phyloP scores from a whole-genome alignment of 2,113 vertebrate genomes.

The Phainopepla nitens region DNA sequence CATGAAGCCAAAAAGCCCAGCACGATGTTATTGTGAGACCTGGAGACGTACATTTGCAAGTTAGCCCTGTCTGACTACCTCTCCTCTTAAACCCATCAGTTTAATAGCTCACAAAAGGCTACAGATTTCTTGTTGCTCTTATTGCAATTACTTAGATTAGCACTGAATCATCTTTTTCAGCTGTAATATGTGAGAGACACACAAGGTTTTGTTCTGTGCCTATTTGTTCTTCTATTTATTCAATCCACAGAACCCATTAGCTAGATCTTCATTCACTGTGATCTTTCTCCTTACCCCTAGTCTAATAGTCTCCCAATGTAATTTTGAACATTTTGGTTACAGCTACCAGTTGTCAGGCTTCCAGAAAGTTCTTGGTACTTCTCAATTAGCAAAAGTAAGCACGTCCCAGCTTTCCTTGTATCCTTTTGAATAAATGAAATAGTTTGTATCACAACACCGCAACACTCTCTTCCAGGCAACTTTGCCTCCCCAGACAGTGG shows the following conservation, averaged over 20 bases:
- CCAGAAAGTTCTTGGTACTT: neutral
- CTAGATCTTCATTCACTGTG: neutral
- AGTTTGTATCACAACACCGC: neutral
- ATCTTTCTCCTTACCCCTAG: neutral
- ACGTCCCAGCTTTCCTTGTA: neutral
- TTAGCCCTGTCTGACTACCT: neutral
- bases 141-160: conserved; percentile 23
- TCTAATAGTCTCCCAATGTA: conserved; percentile 26
- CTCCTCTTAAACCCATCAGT: neutral
- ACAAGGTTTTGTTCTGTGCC: conserved; percentile 9
- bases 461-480: neutral
- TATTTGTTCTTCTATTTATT: conserved; percentile 37
- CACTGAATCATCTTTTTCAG: conserved; percentile 9
- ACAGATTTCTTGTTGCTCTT: neutral
- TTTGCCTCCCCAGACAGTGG: neutral
- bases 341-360: neutral
- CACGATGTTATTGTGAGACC: neutral
- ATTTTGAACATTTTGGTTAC: neutral
- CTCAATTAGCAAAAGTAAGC: neutral
- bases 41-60: neutral
- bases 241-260: neutral
- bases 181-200: neutral
- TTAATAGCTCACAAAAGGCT: neutral
- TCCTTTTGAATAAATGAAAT: neutral
- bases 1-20: neutral